Evolutionary conservation across 2,113 vertebrate species (phyloP).

Genomic region (Brachyistius frenatus): DNA sequence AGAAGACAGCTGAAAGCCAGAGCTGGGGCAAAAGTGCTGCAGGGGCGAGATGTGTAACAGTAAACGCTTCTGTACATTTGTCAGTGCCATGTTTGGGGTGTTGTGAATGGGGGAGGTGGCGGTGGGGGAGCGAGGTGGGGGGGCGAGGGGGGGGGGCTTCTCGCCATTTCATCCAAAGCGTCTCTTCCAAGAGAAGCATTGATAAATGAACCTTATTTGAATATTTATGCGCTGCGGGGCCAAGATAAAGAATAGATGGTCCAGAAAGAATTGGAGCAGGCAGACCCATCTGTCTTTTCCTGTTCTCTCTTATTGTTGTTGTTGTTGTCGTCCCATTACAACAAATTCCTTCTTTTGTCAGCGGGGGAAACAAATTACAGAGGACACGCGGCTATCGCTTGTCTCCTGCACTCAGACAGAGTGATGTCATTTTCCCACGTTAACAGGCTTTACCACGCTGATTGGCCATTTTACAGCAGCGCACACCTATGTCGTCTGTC

Average conservation of each 20-base stretch:
- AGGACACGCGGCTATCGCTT: constrained; percentile 72
- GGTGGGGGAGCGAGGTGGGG: no score
- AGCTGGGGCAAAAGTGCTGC: constrained; percentile 49
- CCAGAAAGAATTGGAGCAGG: constrained; percentile 87
- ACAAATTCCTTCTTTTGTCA: constrained; percentile 79
- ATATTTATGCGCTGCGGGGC: constrained; percentile 80
- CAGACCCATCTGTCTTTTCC: constrained; percentile 88
- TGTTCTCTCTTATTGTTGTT: constrained; percentile 75
- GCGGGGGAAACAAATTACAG: constrained; percentile 74
- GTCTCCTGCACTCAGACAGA: constrained; percentile 68
- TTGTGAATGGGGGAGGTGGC: constrained; percentile 29
- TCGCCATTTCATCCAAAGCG: constrained; percentile 70
- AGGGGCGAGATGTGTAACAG: constrained; percentile 49
- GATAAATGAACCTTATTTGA: constrained; percentile 82
- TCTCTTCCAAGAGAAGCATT: constrained; percentile 66
- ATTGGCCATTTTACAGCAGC: constrained; percentile 61
- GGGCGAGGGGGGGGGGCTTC: constrained; percentile 20
- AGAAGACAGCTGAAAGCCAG: constrained; percentile 65
- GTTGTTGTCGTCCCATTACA: constrained; percentile 71
- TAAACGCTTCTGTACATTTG: constrained; percentile 63
- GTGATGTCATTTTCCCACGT: constrained; percentile 71
- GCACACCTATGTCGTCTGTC: constrained; percentile 44
- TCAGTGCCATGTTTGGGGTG: constrained; percentile 47
- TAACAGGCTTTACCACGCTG: constrained; percentile 56
- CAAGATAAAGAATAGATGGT: constrained; percentile 89